These are phyloP conservation scores for Drosophila sturtevanti DNA, from an alignment of 1,140 invertebrate species.

Conservation along the genomic window DNA sequence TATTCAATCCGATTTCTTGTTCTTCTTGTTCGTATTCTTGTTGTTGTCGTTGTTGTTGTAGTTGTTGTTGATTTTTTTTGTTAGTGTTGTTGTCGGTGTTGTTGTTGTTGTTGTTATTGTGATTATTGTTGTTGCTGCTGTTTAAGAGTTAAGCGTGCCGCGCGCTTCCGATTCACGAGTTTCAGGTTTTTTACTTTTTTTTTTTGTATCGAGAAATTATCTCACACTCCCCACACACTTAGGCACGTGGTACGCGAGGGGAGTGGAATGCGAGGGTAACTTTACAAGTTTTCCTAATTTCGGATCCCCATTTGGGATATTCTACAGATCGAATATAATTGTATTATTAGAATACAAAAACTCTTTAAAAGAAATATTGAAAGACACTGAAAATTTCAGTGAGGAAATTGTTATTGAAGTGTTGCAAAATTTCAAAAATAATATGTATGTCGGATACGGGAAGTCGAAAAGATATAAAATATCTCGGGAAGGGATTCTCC, in stretches of 20 bases:
- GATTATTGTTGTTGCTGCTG: neutral
- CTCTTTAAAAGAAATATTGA: too few species aligned
- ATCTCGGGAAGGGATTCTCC: too few species aligned
- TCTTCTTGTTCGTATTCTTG: conserved; percentile 18
- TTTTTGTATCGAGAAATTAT: neutral
- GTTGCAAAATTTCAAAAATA: too few species aligned
- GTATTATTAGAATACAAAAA: too few species aligned
- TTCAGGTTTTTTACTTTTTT: neutral
- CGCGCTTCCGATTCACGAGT: neutral
- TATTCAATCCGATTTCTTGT: conserved; percentile 12
- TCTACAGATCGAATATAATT: too few species aligned
- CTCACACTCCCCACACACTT: neutral
- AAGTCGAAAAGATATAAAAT: too few species aligned
- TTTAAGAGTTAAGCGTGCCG: neutral
- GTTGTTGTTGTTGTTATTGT: neutral
- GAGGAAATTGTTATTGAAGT: too few species aligned
- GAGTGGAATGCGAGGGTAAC: too few species aligned
- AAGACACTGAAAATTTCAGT: too few species aligned
- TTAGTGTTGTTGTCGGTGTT: neutral
- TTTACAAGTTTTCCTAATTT: too few species aligned
- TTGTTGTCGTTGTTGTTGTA: neutral
- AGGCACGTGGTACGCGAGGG: neutral
- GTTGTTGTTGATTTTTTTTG: neutral
- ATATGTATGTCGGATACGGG: too few species aligned
- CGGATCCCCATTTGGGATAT: too few species aligned